A percentile compares a stretch with the other conserved stretches of the same genome.
phyloP scores from a whole-genome alignment of 2,113 vertebrate species.

The Piaya cayana region DNA sequence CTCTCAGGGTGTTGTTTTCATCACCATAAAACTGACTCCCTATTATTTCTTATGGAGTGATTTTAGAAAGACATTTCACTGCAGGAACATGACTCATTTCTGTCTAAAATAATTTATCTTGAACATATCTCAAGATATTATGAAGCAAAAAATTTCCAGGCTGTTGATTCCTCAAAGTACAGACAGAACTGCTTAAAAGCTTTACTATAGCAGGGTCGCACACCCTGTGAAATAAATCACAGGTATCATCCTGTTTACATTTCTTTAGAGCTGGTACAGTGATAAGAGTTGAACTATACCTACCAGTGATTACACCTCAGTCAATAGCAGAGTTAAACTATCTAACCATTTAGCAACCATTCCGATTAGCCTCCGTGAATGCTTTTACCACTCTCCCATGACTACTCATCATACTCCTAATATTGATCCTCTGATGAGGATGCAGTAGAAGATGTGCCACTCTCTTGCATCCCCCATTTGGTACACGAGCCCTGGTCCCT shows the following conservation, averaged over 20 bases:
- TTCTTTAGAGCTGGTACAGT: not conserved
- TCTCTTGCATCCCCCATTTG: not conserved
- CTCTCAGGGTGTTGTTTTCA: conserved; percentile 4
- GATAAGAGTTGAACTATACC: not conserved
- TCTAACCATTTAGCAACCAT: not conserved
- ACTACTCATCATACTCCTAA: not conserved
- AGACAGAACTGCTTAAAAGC: not conserved
- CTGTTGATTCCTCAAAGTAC: not conserved
- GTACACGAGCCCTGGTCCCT: not conserved
- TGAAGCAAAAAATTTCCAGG: not conserved
- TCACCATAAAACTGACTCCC: conserved; percentile 31
- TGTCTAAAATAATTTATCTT: conserved; percentile 16
- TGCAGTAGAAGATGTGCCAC: not conserved
- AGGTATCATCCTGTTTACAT: not conserved
- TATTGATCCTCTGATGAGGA: not conserved
- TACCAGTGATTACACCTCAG: not conserved
- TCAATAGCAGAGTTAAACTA: not conserved
- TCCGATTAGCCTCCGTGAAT: not conserved
- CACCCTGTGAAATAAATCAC: not conserved
- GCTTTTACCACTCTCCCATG: not conserved
- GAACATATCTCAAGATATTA: not conserved
- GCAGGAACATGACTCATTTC: not conserved
- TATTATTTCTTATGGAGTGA: not conserved
- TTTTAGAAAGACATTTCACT: conserved; percentile 3
- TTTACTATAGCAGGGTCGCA: not conserved